Base-by-base conservation (phyloP, 2,888 invertebrate genomes). In the Hermodice carunculata region DNA sequence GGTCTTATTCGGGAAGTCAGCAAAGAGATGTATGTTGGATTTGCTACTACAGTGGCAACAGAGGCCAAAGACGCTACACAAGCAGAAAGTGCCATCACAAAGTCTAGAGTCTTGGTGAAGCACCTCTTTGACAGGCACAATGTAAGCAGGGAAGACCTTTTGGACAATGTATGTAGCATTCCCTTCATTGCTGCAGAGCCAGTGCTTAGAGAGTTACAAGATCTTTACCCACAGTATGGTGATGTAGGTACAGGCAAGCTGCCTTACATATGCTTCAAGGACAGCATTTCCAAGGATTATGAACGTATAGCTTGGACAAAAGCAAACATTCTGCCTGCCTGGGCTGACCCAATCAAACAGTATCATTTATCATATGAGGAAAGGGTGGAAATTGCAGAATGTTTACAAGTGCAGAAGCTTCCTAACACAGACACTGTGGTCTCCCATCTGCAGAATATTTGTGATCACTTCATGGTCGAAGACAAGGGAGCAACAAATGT, bases 291-390 rank as follows among this genome's bases (percentile, higher is more conserved):
- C 4, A 59, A 44, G 32, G 28, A 52, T 17, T 48, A 70, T 44
- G 60, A 56, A n/a, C 28, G 64, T 22, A 11, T 71, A 19, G 31
- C 42, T 2, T 72, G 72, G 72, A 70, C 67, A 17, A 46, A 58
- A 14, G 68, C 68, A 19, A 61, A 56, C 42, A 19, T 72, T 11
- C 56, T 72, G 8, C 72, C 70, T 1, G 22, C 31, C n/a, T 72
- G 72, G 72, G 72, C 72, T 17, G 64, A 69, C 46, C 72, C 72
- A 19, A 43, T 49, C 34, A 51, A 49, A 17, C 59, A 58, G 34
- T 14, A 29, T 11, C 24, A 28, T 17, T 48, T 61, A 14, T 29
- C 42, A 19, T 14, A n/a, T 19, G 49, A 56, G 1, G 61, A 61
- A 19, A 43, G 53, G 49, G 48, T 46, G 19, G 51, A 57, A 34